A percentile compares a stretch with the other conserved stretches of the same genome.
These are phyloP conservation scores for Mythimna vitellina DNA, from an alignment of 2,888 invertebrate genomes.

Conservation along the genomic window DNA sequence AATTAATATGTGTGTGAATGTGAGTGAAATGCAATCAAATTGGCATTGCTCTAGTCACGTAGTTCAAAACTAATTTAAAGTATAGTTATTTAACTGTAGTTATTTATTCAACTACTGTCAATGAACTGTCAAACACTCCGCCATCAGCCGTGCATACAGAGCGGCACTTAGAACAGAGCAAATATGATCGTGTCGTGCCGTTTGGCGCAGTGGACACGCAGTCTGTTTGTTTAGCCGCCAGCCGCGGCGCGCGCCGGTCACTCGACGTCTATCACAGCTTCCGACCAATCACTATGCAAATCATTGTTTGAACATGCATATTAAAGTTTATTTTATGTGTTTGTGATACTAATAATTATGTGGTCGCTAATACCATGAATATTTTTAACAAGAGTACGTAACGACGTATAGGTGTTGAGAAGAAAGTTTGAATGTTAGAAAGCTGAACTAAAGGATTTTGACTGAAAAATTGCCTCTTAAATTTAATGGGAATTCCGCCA, in stretches of 20 bases:
- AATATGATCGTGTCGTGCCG: conserved; percentile 28
- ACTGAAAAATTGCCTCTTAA: conserved; percentile 47
- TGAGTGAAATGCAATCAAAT: background rate
- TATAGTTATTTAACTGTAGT: conserved; percentile 13
- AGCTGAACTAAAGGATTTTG: conserved; percentile 58
- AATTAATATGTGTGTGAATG: too few relatives aligned
- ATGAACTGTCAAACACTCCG: conserved; percentile 10
- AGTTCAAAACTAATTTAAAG: conserved; percentile 14
- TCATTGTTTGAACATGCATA: conserved; percentile 31
- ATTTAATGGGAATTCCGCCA: conserved; percentile 20
- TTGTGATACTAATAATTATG: conserved; percentile 9
- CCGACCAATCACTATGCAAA: conserved; percentile 55
- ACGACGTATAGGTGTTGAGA: conserved; percentile 24
- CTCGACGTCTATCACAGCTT: conserved; percentile 48
- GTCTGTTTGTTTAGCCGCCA: conserved; percentile 42
- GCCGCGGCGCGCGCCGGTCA: conserved; percentile 24
- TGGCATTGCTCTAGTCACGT: background rate
- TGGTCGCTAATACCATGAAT: conserved; percentile 13
- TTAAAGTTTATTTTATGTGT: conserved; percentile 21
- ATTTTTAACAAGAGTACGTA: background rate
- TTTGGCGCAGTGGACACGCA: conserved; percentile 23
- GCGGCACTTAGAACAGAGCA: background rate
- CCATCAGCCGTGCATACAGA: background rate
- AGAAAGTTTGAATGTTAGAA: conserved; percentile 57
- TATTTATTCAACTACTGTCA: conserved; percentile 11